phyloP scores from a whole-genome alignment of 2,113 vertebrate species.

The Cyprinodon brontotheroides region DNA sequence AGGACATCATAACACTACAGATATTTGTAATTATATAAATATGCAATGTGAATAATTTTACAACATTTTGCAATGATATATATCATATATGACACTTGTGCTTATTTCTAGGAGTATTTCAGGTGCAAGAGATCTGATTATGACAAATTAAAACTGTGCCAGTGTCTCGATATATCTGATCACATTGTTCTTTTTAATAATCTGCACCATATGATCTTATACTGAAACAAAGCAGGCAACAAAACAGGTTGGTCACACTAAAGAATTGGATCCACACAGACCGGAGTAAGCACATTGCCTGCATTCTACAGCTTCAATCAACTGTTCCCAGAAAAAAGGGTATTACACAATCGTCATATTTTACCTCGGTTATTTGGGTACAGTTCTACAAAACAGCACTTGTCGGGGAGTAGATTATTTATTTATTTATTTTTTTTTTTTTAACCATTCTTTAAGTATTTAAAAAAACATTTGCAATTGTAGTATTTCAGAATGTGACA shows the following conservation, averaged over 20 bases:
- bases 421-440: too few relatives aligned
- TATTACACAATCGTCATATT: background rate
- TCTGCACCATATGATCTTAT: too few relatives aligned
- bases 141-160: conserved; percentile 4
- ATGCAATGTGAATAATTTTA: conserved; percentile 23
- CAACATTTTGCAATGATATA: conserved; percentile 8
- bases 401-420: too few relatives aligned
- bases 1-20: conserved; percentile 16
- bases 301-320: too few relatives aligned
- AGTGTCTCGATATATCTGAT: background rate
- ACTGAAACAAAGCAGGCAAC: too few relatives aligned
- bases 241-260: too few relatives aligned
- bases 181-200: background rate
- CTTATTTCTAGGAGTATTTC: conserved; percentile 15
- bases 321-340: background rate
- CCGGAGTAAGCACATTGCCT: too few relatives aligned
- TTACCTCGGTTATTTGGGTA: background rate
- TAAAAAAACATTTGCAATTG: too few relatives aligned
- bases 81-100: conserved; percentile 15
- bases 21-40: conserved; percentile 21
- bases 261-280: too few relatives aligned
- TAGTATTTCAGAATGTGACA: too few relatives aligned
- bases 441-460: too few relatives aligned
- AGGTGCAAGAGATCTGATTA: conserved; percentile 5
- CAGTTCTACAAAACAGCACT: background rate